Evolutionary conservation across 2,888 invertebrate genomes (phyloP).

Genomic region (Pyrgus malvae): DNA sequence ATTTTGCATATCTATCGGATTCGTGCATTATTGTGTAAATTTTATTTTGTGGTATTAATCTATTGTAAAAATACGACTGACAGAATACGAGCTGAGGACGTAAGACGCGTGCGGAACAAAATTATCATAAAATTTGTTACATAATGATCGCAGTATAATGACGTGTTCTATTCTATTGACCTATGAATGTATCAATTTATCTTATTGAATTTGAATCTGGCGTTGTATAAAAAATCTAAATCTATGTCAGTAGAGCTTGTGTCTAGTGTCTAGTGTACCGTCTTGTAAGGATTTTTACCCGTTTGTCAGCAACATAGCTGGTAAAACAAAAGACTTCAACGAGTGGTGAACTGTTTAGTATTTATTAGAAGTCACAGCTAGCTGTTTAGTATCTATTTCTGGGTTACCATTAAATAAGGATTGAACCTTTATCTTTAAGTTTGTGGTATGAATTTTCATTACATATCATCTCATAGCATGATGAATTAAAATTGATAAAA

Average conservation of each 20-base stretch:
- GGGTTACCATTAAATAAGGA: too few species aligned
- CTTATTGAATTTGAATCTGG: background rate
- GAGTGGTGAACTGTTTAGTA: conserved; percentile 22
- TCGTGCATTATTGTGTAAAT: conserved; percentile 63
- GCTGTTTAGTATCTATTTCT: too few species aligned
- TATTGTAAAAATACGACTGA: conserved; percentile 35
- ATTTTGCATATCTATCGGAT: conserved; percentile 73
- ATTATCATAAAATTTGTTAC: conserved; percentile 40
- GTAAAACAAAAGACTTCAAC: conserved; percentile 47
- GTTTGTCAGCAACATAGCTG: background rate
- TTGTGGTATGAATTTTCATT: too few species aligned
- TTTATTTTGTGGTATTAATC: conserved; percentile 42
- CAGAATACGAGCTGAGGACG: conserved; percentile 31
- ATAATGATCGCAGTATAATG: background rate
- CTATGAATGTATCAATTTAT: conserved; percentile 13
- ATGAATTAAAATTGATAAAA: too few species aligned
- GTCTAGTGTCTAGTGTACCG: too few species aligned
- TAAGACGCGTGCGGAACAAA: conserved; percentile 37
- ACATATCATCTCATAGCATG: too few species aligned
- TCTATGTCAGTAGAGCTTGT: background rate
- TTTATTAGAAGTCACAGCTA: background rate
- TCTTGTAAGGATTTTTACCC: too few species aligned
- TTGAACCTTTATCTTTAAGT: too few species aligned
- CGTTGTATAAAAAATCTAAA: background rate
- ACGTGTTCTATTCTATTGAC: background rate